These are phyloP conservation scores for Eospalax fontanierii DNA, from an alignment of 2,797 vertebrate species.

Conservation along the genomic window DNA sequence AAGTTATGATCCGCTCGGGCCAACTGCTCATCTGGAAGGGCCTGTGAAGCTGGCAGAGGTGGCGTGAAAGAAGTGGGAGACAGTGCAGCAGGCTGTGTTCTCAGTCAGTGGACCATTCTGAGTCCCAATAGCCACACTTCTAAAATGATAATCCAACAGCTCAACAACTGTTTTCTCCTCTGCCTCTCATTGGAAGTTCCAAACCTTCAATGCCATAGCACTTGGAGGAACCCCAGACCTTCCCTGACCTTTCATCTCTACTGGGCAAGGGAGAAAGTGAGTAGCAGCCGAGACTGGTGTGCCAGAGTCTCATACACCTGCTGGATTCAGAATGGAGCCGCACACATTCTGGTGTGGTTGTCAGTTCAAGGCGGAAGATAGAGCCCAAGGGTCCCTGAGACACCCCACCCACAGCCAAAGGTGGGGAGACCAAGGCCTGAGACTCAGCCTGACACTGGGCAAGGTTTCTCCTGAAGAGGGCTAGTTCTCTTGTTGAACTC, in stretches of 20 bases:
- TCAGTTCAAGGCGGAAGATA: not conserved
- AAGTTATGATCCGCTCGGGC: not conserved
- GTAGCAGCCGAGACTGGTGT: not conserved
- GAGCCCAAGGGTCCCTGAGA: not conserved
- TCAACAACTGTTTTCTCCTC: not conserved
- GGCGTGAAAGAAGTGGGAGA: not conserved
- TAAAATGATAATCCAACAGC: not conserved
- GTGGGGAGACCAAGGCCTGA: not conserved
- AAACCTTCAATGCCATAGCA: fast-evolving
- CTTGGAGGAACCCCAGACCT: not conserved
- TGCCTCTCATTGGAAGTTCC: not conserved
- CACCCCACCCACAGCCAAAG: not conserved
- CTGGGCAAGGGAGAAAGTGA: not conserved
- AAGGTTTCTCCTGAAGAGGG: not conserved
- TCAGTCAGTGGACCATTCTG: not conserved
- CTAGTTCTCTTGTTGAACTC: not conserved
- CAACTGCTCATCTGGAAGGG: not conserved
- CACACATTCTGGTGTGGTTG: not conserved
- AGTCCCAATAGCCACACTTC: not conserved
- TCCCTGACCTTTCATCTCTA: not conserved
- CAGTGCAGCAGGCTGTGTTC: not conserved
- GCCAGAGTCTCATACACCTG: not conserved
- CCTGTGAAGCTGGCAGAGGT: not conserved
- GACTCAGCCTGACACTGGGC: not conserved
- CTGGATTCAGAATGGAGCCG: not conserved